Percentiles rank a stretch among this genome's conserved stretches.
phyloP scores from a whole-genome alignment of 2,113 vertebrate genomes.

The Mystacornis crossleyi region DNA sequence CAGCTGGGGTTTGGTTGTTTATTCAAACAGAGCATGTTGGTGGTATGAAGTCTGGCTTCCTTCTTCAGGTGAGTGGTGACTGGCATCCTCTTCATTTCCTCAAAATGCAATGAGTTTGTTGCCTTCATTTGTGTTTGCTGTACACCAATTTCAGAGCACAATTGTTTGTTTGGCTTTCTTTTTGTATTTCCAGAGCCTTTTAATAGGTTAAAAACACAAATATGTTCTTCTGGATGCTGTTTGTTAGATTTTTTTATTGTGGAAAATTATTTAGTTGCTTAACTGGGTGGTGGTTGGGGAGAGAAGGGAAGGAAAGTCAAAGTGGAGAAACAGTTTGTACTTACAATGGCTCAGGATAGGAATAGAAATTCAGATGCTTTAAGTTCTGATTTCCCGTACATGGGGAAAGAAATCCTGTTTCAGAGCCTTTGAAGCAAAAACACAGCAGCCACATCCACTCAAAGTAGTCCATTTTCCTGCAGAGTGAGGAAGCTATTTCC shows the following conservation, averaged over 20 bases:
- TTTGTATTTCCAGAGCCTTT: not conserved
- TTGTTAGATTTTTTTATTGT: not conserved
- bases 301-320: not conserved
- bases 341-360: not conserved
- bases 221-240: not conserved
- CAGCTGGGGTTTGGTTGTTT: not conserved
- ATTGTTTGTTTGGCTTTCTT: not conserved
- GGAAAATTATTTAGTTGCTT: not conserved
- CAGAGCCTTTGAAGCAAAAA: not conserved
- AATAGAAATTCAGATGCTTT: not conserved
- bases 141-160: not conserved
- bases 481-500: not conserved
- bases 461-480: not conserved
- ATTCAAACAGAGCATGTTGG: not conserved
- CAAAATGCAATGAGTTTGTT: not conserved
- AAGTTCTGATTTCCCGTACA: not conserved
- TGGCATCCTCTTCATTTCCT: accelerated
- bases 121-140: not conserved
- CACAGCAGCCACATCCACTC: not conserved
- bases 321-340: not conserved
- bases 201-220: not conserved
- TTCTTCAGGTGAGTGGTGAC: not conserved
- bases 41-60: not conserved
- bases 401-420: not conserved
- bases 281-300: not conserved